These are phyloP conservation scores for Chrysochloris asiatica DNA, from an alignment of 2,113 vertebrate genomes.

Conservation along the genomic window DNA sequence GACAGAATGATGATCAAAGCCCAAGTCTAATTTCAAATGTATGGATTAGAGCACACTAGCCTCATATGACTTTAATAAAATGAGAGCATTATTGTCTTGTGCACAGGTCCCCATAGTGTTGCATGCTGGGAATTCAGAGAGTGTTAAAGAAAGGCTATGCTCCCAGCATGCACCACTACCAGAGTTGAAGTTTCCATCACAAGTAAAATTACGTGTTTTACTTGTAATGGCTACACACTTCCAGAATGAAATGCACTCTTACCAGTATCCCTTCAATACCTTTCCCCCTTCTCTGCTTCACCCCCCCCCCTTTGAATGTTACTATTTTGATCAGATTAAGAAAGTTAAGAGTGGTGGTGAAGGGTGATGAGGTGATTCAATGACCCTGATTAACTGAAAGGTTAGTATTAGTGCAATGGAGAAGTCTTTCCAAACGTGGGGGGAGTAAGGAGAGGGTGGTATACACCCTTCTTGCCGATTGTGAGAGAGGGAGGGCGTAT, in stretches of 20 bases:
- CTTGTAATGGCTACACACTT: neutral
- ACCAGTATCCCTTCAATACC: neutral
- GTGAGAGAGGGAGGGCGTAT: too few species aligned
- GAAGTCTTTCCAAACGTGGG: neutral
- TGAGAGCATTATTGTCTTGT: neutral
- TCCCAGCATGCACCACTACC: neutral
- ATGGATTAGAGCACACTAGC: constrained; percentile 8
- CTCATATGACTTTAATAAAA: neutral
- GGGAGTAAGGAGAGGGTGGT: neutral
- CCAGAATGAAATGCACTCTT: neutral
- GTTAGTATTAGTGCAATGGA: neutral
- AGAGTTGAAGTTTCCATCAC: neutral
- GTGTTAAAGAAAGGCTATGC: neutral
- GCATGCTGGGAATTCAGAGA: neutral
- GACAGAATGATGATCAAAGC: neutral
- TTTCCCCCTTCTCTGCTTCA: neutral
- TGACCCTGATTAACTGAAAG: neutral
- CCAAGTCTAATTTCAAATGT: neutral
- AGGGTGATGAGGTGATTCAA: constrained; percentile 1
- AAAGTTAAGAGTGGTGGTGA: neutral
- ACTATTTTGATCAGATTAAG: constrained; percentile 45
- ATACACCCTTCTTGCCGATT: too few species aligned
- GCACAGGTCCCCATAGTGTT: neutral
- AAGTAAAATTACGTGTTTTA: too few species aligned
- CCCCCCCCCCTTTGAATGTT: neutral